Percentiles rank a stretch among this genome's conserved stretches.
These are phyloP conservation scores for Brachyistius frenatus DNA, from an alignment of 2,113 vertebrate species.

Conservation along the genomic window DNA sequence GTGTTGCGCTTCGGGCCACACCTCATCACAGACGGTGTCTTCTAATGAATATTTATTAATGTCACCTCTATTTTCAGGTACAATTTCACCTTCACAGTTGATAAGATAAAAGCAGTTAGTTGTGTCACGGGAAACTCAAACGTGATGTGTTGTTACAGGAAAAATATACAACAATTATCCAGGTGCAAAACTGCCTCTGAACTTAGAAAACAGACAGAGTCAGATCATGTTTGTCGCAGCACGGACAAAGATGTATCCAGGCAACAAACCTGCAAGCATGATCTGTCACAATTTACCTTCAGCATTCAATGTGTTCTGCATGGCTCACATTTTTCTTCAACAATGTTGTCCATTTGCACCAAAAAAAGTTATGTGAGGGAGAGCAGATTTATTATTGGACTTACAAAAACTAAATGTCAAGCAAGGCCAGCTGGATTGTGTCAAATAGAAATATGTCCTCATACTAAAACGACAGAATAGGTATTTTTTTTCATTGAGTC, in stretches of 20 bases:
- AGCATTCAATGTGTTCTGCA: conserved; percentile 22
- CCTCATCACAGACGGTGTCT: background rate
- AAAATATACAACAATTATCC: background rate
- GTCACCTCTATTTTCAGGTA: background rate
- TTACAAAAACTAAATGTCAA: conserved; percentile 38
- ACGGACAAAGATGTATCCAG: background rate
- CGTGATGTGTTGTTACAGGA: background rate
- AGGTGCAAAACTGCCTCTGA: background rate
- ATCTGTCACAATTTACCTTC: conserved; percentile 11
- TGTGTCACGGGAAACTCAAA: background rate
- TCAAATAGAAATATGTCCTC: background rate
- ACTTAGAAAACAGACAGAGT: conserved; percentile 2
- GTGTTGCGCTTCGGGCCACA: background rate
- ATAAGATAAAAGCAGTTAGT: background rate
- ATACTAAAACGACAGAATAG: too few relatives aligned
- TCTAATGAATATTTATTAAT: background rate
- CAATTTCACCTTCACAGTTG: background rate
- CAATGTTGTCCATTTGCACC: conserved; percentile 9
- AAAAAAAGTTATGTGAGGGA: conserved; percentile 2
- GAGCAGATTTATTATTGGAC: conserved; percentile 9
- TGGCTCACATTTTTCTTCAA: background rate
- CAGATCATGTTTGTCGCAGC: background rate
- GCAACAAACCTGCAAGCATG: conserved; percentile 10
- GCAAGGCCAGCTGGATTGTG: background rate
- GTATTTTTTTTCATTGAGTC: too few relatives aligned